Evolutionary conservation across 2,888 invertebrate genomes (phyloP).

Genomic region (Helicoverpa assulta): DNA sequence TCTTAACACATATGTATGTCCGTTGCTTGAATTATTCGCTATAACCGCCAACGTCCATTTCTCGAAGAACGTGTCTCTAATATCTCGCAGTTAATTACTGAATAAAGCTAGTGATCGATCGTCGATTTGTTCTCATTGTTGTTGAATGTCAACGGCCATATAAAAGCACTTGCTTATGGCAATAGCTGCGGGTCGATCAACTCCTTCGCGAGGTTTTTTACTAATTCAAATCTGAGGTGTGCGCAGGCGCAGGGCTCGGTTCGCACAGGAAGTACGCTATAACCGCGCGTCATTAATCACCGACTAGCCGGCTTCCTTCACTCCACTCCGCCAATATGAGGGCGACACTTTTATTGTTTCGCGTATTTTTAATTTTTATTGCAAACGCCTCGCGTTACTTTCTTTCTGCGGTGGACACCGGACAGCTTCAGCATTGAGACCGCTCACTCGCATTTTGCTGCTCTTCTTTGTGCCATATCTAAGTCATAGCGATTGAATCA

Average conservation of each 20-base stretch:
- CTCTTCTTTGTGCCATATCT: slow-evolving; percentile 18
- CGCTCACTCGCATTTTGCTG: slow-evolving; percentile 17
- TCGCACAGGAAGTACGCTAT: slow-evolving; percentile 81
- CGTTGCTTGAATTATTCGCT: slow-evolving; percentile 25
- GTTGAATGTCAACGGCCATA: slow-evolving; percentile 65
- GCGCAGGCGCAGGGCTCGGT: slow-evolving; percentile 47
- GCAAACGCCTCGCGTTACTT: slow-evolving; percentile 36
- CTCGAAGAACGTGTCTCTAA: slow-evolving; percentile 35
- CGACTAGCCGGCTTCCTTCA: slow-evolving; percentile 77
- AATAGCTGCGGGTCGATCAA: slow-evolving; percentile 68
- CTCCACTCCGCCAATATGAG: slow-evolving; percentile 65
- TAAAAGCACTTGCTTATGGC: slow-evolving; percentile 53
- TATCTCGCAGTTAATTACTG: slow-evolving; percentile 47
- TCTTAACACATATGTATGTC: slow-evolving; percentile 18
- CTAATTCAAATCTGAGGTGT: slow-evolving; percentile 68
- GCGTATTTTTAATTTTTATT: slow-evolving; percentile 69
- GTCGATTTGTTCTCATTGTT: slow-evolving; percentile 57
- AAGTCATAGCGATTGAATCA: slow-evolving; percentile 12
- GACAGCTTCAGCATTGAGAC: slow-evolving; percentile 43
- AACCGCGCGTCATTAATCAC: slow-evolving; percentile 78
- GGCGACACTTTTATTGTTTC: slow-evolving; percentile 82
- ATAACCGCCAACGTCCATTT: slow-evolving; percentile 16
- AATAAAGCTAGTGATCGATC: slow-evolving; percentile 41
- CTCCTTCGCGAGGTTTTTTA: slow-evolving; percentile 69
- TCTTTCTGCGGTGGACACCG: slow-evolving; percentile 43